phyloP scores from a whole-genome alignment of 2,888 invertebrate species.

The Andrena bucephala region DNA sequence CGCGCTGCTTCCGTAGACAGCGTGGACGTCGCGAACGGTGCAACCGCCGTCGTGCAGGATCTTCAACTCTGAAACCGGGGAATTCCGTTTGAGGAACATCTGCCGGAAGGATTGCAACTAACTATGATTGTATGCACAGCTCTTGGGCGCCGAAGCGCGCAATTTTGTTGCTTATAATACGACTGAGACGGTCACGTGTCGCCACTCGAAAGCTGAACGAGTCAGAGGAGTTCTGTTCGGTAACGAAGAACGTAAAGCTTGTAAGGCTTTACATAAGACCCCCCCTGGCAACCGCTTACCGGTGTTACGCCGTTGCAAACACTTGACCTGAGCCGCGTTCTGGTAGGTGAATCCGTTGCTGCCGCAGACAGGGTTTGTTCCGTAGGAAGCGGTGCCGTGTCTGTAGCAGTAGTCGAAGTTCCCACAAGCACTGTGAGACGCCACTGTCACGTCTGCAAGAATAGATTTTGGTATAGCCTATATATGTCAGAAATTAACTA shows the following conservation, averaged over 20 bases:
- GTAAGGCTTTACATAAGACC: conserved; percentile 28
- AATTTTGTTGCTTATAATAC: conserved; percentile 19
- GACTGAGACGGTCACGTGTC: conserved; percentile 8
- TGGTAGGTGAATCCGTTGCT: conserved; percentile 77
- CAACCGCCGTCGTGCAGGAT: conserved; percentile 77
- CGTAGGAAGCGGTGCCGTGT: conserved; percentile 43
- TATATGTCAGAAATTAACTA: too few species aligned
- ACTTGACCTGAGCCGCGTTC: conserved; percentile 74
- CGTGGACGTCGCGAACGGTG: conserved; percentile 69
- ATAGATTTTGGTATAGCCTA: too few species aligned
- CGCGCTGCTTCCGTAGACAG: conserved; percentile 53
- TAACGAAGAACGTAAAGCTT: conserved; percentile 17
- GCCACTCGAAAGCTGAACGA: conserved; percentile 13
- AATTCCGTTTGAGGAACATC: background rate
- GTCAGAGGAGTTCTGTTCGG: background rate
- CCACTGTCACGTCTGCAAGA: too few species aligned
- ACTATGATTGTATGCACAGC: too few species aligned
- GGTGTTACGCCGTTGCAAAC: conserved; percentile 67
- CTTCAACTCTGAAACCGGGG: conserved; percentile 64
- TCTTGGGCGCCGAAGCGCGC: background rate
- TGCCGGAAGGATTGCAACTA: background rate
- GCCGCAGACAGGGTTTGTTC: conserved; percentile 73
- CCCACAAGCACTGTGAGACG: conserved; percentile 16
- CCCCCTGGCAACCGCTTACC: conserved; percentile 38
- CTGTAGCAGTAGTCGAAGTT: conserved; percentile 44